A percentile compares a stretch with the other conserved stretches of the same genome.
These are phyloP conservation scores for Melanerpes aurifrons DNA, from an alignment of 2,113 vertebrate species.

Conservation along the genomic window DNA sequence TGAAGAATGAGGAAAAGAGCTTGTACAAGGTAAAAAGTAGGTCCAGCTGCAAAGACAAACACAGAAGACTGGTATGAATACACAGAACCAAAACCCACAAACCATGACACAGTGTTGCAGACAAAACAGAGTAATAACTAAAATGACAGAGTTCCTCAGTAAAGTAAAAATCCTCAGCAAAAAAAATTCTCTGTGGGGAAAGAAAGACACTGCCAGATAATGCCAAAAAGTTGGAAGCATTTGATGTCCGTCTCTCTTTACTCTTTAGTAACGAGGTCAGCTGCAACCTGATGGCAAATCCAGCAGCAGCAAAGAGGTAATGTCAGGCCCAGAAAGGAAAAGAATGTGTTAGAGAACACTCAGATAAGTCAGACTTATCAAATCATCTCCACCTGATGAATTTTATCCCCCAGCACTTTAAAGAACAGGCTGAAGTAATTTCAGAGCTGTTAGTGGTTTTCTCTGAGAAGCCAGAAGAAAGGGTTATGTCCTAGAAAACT, in stretches of 20 bases:
- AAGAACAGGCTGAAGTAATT: constrained; percentile 23
- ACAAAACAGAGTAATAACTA: not conserved
- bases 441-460: constrained; percentile 31
- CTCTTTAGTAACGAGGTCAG: not conserved
- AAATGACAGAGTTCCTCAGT: not conserved
- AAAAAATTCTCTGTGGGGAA: not conserved
- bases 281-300: constrained; percentile 17
- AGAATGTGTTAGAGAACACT: not conserved
- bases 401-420: not conserved
- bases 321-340: not conserved
- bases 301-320: not conserved
- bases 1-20: not conserved
- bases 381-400: constrained; percentile 22
- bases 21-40: not conserved
- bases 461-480: constrained; percentile 3
- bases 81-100: not conserved
- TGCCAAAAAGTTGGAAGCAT: not conserved
- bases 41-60: not conserved
- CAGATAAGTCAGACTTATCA: not conserved
- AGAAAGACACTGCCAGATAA: not conserved
- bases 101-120: not conserved
- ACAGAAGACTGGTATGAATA: not conserved
- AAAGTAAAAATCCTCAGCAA: not conserved
- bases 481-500: constrained; percentile 2
- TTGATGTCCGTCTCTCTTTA: not conserved